Evolutionary conservation across 2,888 invertebrate species (phyloP).

Genomic region (Leucophenga maculata): DNA sequence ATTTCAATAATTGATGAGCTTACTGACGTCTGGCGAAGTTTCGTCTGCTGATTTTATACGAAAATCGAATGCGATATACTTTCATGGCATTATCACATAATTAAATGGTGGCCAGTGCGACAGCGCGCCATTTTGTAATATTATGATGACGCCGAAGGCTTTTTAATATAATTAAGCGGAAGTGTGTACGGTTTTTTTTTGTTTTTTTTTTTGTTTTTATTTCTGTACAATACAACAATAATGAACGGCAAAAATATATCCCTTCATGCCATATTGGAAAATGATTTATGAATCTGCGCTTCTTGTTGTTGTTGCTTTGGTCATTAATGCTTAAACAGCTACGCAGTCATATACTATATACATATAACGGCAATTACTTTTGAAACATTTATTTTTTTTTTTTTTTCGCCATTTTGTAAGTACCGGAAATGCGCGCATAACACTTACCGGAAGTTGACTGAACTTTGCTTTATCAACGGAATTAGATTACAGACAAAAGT

Average conservation of each 20-base stretch:
- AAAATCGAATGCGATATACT: no score
- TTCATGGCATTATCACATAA: constrained; percentile 18
- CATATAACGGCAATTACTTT: background rate
- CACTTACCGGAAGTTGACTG: background rate
- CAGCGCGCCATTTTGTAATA: constrained; percentile 13
- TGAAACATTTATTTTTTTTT: background rate
- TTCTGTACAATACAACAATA: background rate
- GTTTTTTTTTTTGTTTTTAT: background rate
- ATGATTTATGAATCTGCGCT: constrained; percentile 15
- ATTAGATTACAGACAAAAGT: constrained; percentile 2
- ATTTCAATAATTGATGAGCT: no score
- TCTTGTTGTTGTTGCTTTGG: background rate
- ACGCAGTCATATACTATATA: no score
- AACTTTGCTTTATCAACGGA: constrained; percentile 13
- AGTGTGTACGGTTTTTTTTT: background rate
- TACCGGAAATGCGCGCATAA: background rate
- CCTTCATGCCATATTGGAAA: background rate
- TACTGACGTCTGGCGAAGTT: no score
- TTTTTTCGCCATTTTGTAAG: background rate
- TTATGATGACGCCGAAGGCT: constrained; percentile 14
- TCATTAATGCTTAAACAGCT: background rate
- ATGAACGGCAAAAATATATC: background rate
- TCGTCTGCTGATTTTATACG: no score
- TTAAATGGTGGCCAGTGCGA: constrained; percentile 16
- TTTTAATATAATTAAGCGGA: constrained; percentile 26